A percentile compares a stretch with the other conserved stretches of the same genome.
phyloP scores from a whole-genome alignment of 2,797 vertebrate species.

The Prunella strophiata region DNA sequence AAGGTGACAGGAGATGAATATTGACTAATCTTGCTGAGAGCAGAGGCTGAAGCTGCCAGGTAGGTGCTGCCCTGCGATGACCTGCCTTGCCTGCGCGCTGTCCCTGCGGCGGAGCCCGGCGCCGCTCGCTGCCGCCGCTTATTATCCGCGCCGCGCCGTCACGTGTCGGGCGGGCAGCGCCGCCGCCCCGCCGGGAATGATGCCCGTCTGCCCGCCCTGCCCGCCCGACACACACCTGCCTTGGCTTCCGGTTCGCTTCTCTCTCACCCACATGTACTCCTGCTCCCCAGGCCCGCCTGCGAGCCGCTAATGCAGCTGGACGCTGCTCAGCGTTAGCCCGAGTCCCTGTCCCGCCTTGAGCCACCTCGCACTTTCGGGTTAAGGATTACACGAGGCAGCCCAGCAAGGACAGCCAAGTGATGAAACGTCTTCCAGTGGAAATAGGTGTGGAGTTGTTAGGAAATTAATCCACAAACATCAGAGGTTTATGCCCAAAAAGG shows the following conservation, averaged over 20 bases:
- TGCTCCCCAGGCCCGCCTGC: fast-evolving
- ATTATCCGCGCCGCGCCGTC: too few relatives aligned
- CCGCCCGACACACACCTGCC: too few relatives aligned
- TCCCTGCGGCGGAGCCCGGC: too few relatives aligned
- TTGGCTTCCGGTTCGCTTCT: fast-evolving
- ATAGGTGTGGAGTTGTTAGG: neutral
- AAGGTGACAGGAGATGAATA: neutral
- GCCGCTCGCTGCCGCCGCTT: too few relatives aligned
- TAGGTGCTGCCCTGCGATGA: conserved; percentile 21
- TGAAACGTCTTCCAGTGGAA: neutral
- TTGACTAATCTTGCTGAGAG: neutral
- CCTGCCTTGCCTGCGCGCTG: neutral
- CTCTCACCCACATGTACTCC: fast-evolving
- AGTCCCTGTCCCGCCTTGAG: neutral
- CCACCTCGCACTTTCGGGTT: neutral
- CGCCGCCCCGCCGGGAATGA: too few relatives aligned
- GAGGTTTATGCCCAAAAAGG: too few relatives aligned
- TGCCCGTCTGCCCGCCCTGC: too few relatives aligned
- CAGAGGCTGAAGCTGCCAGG: neutral
- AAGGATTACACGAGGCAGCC: neutral
- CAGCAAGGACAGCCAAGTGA: neutral
- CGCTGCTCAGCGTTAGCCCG: fast-evolving
- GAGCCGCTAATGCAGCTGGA: fast-evolving
- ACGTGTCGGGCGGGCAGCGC: too few relatives aligned
- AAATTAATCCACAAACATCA: too few relatives aligned